These are phyloP conservation scores for Coregonus ussuriensis DNA, from an alignment of 2,797 vertebrate genomes.

Conservation along the genomic window DNA sequence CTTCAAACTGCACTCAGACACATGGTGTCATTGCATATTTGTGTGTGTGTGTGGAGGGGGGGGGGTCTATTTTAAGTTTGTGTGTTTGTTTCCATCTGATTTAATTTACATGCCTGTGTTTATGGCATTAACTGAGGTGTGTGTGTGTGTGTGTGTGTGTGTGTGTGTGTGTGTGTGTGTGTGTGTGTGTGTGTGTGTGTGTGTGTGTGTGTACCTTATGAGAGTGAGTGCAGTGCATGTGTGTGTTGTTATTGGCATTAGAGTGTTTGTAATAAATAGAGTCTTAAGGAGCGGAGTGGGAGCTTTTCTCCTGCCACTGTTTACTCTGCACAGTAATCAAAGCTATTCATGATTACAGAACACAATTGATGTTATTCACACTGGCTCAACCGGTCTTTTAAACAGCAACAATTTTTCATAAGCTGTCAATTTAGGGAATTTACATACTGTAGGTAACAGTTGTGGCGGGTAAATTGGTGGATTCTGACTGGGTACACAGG, in stretches of 20 bases:
- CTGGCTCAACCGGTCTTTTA: conserved; percentile 65
- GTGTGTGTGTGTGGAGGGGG: neutral
- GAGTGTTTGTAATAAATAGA: conserved; percentile 50
- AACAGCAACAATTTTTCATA: conserved; percentile 76
- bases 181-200: conserved; percentile 25
- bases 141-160: conserved; percentile 8
- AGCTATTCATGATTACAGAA: conserved; percentile 66
- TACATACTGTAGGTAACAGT: conserved; percentile 66
- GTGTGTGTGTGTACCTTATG: conserved; percentile 4
- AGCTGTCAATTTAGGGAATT: conserved; percentile 76
- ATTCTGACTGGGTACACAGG: conserved; percentile 71
- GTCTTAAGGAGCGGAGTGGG: conserved; percentile 50
- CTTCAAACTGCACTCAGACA: conserved; percentile 90
- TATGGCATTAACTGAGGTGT: no score
- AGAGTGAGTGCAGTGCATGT: conserved; percentile 61
- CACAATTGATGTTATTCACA: conserved; percentile 70
- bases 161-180: conserved; percentile 22
- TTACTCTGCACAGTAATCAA: conserved; percentile 64
- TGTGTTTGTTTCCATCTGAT: no score
- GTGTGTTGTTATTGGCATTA: conserved; percentile 50
- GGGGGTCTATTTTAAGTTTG: neutral
- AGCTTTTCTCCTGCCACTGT: conserved; percentile 53
- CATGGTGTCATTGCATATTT: conserved; percentile 83
- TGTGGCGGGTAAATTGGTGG: conserved; percentile 64
- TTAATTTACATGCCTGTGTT: no score